phyloP scores from a whole-genome alignment of 2,113 vertebrate genomes.

The Taxidea taxus region DNA sequence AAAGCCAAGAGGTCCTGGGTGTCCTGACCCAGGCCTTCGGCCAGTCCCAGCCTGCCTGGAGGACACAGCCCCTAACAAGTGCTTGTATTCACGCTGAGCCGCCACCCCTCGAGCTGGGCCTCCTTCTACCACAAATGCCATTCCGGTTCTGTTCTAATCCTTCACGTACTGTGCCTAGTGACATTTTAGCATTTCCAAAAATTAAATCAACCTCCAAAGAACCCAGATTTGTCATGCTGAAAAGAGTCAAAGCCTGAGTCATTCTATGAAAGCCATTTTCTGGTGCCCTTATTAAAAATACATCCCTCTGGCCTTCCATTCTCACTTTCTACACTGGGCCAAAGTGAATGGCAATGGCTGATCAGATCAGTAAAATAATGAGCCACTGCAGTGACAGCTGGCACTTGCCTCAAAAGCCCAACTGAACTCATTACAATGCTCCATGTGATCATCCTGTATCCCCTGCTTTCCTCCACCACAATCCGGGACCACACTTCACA shows the following conservation, averaged over 20 bases:
- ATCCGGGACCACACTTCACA: background rate
- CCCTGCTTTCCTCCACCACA: background rate
- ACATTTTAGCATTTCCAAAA: constrained; percentile 14
- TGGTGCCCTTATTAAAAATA: background rate
- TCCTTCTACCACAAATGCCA: background rate
- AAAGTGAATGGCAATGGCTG: background rate
- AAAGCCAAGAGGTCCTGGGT: background rate
- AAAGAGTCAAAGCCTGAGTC: background rate
- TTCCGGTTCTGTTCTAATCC: background rate
- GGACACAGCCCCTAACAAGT: background rate
- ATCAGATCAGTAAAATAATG: background rate
- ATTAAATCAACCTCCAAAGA: background rate
- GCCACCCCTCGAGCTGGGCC: background rate
- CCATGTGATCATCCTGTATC: background rate
- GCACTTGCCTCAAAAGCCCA: background rate
- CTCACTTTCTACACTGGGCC: background rate
- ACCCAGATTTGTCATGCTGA: background rate
- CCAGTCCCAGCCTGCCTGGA: background rate
- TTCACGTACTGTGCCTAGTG: background rate
- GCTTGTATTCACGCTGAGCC: background rate
- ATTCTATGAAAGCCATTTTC: background rate
- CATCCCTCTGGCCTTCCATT: background rate
- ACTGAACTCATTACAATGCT: background rate
- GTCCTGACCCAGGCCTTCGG: background rate
- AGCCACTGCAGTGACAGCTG: background rate